Conservation (phyloP, 1,140 invertebrate genomes). For the Samia ricini region DNA sequence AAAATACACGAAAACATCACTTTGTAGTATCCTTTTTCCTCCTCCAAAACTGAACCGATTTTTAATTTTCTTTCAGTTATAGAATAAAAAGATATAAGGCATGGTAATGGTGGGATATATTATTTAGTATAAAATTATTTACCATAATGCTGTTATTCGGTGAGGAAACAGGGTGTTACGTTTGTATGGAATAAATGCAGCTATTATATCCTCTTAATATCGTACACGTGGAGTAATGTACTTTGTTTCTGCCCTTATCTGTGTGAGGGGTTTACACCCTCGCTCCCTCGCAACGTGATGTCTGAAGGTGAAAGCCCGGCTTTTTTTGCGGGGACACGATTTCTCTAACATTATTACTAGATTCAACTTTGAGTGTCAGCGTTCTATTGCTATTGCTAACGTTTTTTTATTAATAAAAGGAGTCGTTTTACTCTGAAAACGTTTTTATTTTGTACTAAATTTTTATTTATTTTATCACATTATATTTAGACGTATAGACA, state of each 20-base stretch:
- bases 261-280: conserved; percentile 4
- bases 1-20: too few relatives aligned
- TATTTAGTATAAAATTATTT: too few relatives aligned
- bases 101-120: too few relatives aligned
- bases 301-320: conserved; percentile 49
- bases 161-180: too few relatives aligned
- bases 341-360: conserved; percentile 35
- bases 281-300: conserved; percentile 22
- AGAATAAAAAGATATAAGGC: too few relatives aligned
- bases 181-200: too few relatives aligned
- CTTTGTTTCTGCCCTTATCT: conserved; percentile 8
- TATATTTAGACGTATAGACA: too few relatives aligned
- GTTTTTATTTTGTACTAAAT: not conserved
- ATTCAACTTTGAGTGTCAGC: conserved; percentile 19
- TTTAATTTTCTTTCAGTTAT: too few relatives aligned
- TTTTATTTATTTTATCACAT: not conserved
- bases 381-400: conserved; percentile 7
- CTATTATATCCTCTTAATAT: too few relatives aligned
- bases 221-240: conserved; percentile 9
- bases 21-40: too few relatives aligned
- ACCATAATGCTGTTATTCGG: too few relatives aligned
- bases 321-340: conserved; percentile 49
- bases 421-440: not conserved
- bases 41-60: too few relatives aligned
- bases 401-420: conserved; percentile 9